Evolutionary conservation across 2,888 invertebrate genomes (phyloP).

Genomic region (Helicoverpa assulta): DNA sequence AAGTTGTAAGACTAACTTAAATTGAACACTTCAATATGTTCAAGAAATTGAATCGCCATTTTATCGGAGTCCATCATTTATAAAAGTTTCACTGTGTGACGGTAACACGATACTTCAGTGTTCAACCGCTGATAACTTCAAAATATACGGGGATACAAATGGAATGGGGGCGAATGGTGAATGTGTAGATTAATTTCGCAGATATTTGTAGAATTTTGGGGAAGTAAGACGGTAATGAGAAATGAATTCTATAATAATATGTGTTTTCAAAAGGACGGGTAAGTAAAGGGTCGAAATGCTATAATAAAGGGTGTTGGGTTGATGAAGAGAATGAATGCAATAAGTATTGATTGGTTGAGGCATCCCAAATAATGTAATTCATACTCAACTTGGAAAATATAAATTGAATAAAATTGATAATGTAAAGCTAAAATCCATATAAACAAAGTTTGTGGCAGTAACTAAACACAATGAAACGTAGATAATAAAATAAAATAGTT

Average conservation of each 20-base stretch:
- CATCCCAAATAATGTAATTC: no score
- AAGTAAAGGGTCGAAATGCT: no score
- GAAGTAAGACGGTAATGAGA: neutral
- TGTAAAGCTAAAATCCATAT: neutral
- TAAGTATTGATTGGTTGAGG: no score
- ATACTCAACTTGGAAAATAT: no score
- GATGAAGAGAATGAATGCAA: no score
- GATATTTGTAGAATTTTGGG: constrained; percentile 9
- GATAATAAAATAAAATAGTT: neutral
- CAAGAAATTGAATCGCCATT: constrained; percentile 15
- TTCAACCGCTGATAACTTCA: constrained; percentile 16
- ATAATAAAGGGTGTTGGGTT: no score
- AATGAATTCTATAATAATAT: neutral
- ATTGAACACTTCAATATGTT: constrained; percentile 5
- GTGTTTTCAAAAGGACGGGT: no score
- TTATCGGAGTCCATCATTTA: constrained; percentile 21
- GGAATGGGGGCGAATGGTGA: constrained; percentile 5
- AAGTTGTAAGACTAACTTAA: neutral
- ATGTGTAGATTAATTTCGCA: constrained; percentile 10
- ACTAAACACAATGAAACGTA: no score
- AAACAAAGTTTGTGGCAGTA: neutral
- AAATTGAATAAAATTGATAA: no score
- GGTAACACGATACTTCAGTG: constrained; percentile 26
- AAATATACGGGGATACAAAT: constrained; percentile 10
- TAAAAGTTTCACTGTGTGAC: constrained; percentile 18